These are phyloP conservation scores for Drosophila kambysellisi DNA, from an alignment of 2,888 invertebrate species.

Conservation along the genomic window DNA sequence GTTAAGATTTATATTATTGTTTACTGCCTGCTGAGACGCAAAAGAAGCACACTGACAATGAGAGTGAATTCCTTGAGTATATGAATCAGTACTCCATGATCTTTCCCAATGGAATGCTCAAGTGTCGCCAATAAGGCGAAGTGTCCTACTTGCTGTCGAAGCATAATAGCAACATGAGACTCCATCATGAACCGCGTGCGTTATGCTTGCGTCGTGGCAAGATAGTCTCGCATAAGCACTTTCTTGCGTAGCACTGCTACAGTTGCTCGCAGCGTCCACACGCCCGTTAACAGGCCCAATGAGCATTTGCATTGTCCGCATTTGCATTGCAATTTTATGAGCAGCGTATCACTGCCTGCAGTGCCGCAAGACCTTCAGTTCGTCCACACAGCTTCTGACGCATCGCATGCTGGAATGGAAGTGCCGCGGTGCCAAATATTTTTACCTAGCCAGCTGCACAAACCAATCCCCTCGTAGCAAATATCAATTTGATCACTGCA, in stretches of 20 bases:
- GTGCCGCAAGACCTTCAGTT: conserved; percentile 54
- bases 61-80: conserved; percentile 30
- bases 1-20: not conserved
- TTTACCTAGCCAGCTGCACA: conserved; percentile 31
- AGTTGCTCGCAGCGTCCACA: conserved; percentile 22
- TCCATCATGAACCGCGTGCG: conserved; percentile 61
- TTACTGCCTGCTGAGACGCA: not conserved
- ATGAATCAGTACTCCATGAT: conserved; percentile 48
- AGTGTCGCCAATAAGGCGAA: conserved; percentile 76
- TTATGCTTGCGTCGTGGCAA: conserved; percentile 70
- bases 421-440: conserved; percentile 44
- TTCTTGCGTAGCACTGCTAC: conserved; percentile 56
- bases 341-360: conserved; percentile 62
- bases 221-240: conserved; percentile 32
- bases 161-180: conserved; percentile 62
- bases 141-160: conserved; percentile 33
- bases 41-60: not conserved
- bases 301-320: conserved; percentile 65
- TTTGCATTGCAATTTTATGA: conserved; percentile 47
- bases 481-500: conserved; percentile 22
- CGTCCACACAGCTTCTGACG: conserved; percentile 42
- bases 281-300: conserved; percentile 1
- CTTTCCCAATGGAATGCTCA: conserved; percentile 63
- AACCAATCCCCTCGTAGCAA: not conserved
- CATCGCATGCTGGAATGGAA: conserved; percentile 45